These are phyloP conservation scores for Drosophila takahashii DNA, from an alignment of 1,140 invertebrate species.

Conservation along the genomic window DNA sequence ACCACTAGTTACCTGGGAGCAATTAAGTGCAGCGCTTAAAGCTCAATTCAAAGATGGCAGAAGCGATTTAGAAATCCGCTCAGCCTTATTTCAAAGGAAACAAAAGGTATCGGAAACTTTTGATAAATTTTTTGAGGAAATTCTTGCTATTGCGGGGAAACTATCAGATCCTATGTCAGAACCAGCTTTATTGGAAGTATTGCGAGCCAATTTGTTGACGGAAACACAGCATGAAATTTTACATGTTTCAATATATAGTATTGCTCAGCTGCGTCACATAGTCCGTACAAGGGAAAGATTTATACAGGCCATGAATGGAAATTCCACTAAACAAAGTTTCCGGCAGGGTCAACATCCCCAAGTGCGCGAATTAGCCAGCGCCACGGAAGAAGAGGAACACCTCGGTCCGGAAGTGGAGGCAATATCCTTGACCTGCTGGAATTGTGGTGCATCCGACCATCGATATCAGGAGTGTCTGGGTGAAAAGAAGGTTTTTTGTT, in stretches of 20 bases:
- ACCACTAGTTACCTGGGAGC: background rate
- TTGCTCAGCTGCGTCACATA: conserved; percentile 5
- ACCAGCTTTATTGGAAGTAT: conserved; percentile 6
- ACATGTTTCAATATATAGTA: conserved; percentile 2
- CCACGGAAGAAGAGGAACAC: background rate
- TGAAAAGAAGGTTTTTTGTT: too few species aligned
- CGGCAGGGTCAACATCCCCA: background rate
- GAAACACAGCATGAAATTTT: conserved; percentile 19
- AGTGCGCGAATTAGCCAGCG: background rate
- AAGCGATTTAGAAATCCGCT: too few species aligned
- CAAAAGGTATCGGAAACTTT: too few species aligned
- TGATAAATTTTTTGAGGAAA: conserved; percentile 5
- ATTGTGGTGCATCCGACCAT: too few species aligned
- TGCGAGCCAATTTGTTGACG: conserved; percentile 7
- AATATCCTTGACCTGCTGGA: background rate
- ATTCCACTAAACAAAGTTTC: background rate
- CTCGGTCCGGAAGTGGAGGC: background rate
- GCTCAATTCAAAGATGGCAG: too few species aligned
- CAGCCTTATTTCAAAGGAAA: too few species aligned
- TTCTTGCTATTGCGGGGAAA: conserved; percentile 5
- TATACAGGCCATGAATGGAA: background rate
- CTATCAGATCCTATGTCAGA: background rate
- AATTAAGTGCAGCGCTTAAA: too few species aligned
- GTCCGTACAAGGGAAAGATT: conserved; percentile 16
- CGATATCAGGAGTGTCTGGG: too few species aligned